Conservation (phyloP, 1,140 invertebrate species). For the Colletes latitarsis region DNA sequence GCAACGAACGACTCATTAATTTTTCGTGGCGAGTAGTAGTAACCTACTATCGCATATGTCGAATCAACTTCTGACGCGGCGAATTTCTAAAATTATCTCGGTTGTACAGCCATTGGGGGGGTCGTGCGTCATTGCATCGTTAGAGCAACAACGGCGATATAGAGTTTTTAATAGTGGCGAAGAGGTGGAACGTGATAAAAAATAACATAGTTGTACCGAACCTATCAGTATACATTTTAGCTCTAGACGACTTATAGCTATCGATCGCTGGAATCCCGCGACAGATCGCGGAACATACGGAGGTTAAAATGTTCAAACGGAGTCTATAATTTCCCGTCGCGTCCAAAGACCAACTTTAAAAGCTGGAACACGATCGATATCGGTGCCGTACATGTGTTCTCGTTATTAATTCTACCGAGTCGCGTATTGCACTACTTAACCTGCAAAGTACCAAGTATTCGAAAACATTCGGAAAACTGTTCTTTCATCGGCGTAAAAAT, state of each 20-base stretch:
- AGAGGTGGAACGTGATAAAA: too few species aligned
- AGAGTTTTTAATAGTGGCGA: neutral
- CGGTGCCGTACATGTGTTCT: neutral
- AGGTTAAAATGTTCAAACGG: neutral
- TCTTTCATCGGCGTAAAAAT: too few species aligned
- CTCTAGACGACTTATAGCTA: too few species aligned
- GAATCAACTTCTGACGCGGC: neutral
- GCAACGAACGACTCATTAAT: too few species aligned
- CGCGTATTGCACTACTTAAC: neutral
- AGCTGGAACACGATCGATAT: conserved; percentile 7
- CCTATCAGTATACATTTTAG: too few species aligned
- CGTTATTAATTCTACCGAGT: conserved; percentile 10
- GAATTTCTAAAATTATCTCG: neutral
- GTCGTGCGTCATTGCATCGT: neutral
- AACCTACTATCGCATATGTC: neutral
- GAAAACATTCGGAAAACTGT: too few species aligned
- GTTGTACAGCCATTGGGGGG: neutral
- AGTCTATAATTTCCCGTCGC: neutral
- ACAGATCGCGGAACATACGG: neutral
- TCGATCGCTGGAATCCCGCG: neutral
- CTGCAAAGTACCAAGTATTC: too few species aligned
- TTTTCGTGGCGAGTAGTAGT: neutral
- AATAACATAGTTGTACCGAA: too few species aligned
- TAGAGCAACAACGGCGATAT: neutral
- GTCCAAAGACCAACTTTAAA: neutral